phyloP scores from a whole-genome alignment of 2,797 vertebrate genomes.

The Aphelocoma californica region DNA sequence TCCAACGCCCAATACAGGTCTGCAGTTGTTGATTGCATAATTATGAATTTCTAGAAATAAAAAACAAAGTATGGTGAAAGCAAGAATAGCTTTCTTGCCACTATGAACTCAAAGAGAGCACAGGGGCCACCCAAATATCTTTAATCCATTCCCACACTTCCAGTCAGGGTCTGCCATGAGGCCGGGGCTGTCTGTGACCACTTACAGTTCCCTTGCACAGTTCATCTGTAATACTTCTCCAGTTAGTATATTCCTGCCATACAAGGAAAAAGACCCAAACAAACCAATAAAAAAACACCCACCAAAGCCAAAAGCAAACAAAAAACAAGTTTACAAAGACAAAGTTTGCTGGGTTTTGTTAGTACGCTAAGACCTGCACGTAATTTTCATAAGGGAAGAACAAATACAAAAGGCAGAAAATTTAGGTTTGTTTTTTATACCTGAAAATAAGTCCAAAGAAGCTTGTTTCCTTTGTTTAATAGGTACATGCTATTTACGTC shows the following conservation, averaged over 20 bases:
- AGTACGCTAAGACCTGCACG: not conserved
- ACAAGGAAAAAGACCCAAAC: not conserved
- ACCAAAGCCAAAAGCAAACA: not conserved
- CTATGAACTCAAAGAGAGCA: not conserved
- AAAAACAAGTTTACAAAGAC: not conserved
- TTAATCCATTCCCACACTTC: not conserved
- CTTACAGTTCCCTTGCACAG: not conserved
- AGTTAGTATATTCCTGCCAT: not conserved
- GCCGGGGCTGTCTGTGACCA: not conserved
- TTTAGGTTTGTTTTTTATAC: not conserved
- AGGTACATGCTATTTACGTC: not conserved
- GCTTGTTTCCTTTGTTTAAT: slow-evolving; percentile 4
- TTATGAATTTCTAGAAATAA: not conserved
- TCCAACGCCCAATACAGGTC: not conserved
- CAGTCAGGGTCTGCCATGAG: not conserved
- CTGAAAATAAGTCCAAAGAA: not conserved
- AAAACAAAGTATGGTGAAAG: not conserved
- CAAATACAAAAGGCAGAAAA: not conserved
- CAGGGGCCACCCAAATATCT: not conserved
- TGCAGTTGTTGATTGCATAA: not conserved
- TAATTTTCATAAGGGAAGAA: not conserved
- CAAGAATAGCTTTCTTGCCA: not conserved
- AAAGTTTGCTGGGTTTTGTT: not conserved
- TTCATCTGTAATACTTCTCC: not conserved
- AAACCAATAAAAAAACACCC: not conserved